phyloP scores from a whole-genome alignment of 1,140 invertebrate genomes.

The Megathymus violae region DNA sequence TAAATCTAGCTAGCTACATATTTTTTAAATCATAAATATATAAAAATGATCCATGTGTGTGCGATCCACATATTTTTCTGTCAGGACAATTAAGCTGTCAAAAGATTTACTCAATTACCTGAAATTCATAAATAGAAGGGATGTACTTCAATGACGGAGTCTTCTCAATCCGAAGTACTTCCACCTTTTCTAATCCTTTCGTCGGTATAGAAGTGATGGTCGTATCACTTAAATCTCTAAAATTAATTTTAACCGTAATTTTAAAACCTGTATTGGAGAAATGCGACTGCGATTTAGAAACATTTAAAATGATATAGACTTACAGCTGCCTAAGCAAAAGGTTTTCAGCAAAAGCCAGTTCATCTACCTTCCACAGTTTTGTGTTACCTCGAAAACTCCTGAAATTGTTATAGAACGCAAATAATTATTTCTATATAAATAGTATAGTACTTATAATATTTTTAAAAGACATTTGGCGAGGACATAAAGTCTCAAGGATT shows the following conservation, averaged over 20 bases:
- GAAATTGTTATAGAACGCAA: conserved; percentile 43
- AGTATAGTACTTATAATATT: too few relatives aligned
- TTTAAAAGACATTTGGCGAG: too few relatives aligned
- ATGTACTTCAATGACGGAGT: conserved; percentile 90
- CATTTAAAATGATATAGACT: too few relatives aligned
- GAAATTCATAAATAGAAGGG: conserved; percentile 92
- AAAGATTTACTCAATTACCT: conserved; percentile 75
- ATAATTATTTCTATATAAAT: too few relatives aligned
- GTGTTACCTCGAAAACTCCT: conserved; percentile 87
- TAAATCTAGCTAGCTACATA: too few relatives aligned
- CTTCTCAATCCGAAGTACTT: conserved; percentile 88
- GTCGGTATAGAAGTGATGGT: conserved; percentile 89
- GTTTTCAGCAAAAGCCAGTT: conserved; percentile 87
- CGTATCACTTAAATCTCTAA: conserved; percentile 85
- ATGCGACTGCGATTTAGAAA: too few relatives aligned
- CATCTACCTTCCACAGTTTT: conserved; percentile 84
- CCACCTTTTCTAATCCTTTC: conserved; percentile 88
- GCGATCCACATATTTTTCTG: too few relatives aligned
- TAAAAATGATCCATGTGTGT: too few relatives aligned
- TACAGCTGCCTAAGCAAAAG: conserved; percentile 71
- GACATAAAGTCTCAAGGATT: too few relatives aligned
- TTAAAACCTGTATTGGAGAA: too few relatives aligned
- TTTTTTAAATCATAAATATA: too few relatives aligned
- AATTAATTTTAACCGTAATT: too few relatives aligned
- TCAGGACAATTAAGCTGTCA: not conserved